phyloP scores from a whole-genome alignment of 30 jellyfish, hydroid and myxozoan genomes.

The Sanderia malayensis region DNA sequence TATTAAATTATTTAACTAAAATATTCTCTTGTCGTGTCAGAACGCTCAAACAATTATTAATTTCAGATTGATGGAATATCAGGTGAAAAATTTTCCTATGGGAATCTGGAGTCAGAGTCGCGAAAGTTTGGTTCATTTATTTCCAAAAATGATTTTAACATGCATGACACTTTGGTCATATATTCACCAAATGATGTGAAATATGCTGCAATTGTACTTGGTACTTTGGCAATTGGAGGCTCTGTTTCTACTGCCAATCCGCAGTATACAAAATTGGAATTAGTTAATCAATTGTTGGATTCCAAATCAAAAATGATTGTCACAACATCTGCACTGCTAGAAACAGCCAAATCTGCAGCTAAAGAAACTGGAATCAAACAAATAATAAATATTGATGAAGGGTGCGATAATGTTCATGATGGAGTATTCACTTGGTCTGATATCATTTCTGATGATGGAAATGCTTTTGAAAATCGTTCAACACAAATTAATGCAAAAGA shows the following conservation, averaged over 20 bases:
- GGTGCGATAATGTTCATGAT: constrained; percentile 32
- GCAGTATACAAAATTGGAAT: constrained; percentile 59
- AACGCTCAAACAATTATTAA: no score
- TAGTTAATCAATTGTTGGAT: constrained; percentile 60
- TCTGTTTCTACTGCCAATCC: constrained; percentile 72
- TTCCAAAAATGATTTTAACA: constrained; percentile 21
- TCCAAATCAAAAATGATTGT: constrained; percentile 57
- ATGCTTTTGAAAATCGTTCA: constrained; percentile 26
- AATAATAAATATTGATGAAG: constrained; percentile 52
- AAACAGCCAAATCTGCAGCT: constrained; percentile 61
- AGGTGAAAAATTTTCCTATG: constrained; percentile 49
- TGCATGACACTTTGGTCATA: constrained; percentile 48
- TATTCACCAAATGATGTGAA: constrained; percentile 68
- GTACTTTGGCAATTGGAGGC: constrained; percentile 66
- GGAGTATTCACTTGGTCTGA: constrained; percentile 66
- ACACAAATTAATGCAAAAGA: constrained; percentile 20
- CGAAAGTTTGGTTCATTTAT: constrained; percentile 55
- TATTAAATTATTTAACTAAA: no score
- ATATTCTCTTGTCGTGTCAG: no score
- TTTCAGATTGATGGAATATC: constrained; percentile 71
- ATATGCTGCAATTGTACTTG: constrained; percentile 53
- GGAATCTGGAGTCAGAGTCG: constrained; percentile 23
- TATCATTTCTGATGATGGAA: constrained; percentile 43
- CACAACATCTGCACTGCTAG: constrained; percentile 44
- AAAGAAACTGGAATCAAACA: constrained; percentile 55